Conservation (phyloP, 2,797 vertebrate genomes). For the Myotis findleyi region DNA sequence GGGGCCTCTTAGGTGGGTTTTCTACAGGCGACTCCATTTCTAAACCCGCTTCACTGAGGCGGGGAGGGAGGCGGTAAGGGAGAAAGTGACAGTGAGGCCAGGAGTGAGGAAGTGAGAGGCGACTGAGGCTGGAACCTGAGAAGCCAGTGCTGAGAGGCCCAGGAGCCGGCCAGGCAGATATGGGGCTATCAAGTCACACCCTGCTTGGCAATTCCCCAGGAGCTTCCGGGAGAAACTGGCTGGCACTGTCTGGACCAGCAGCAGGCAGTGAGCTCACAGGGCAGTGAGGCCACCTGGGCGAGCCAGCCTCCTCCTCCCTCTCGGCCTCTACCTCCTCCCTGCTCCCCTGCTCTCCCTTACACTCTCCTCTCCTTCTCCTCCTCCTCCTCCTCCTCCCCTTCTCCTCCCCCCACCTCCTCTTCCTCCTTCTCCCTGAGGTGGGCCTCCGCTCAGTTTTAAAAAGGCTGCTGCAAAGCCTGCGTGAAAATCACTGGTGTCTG, state of each 20-base stretch:
- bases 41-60: not conserved
- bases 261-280: not conserved
- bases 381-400: accelerated
- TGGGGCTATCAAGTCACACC: not conserved
- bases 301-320: not conserved
- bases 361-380: not conserved
- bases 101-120: not conserved
- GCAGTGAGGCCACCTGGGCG: not conserved
- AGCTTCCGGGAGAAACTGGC: not conserved
- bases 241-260: not conserved
- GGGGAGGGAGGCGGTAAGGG: not conserved
- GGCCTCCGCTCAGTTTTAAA: not conserved
- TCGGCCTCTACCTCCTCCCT: not conserved
- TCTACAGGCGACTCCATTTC: not conserved
- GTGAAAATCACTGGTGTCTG: not conserved
- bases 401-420: accelerated
- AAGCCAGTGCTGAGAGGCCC: not conserved
- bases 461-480: not conserved
- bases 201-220: not conserved
- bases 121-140: not conserved
- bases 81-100: not conserved
- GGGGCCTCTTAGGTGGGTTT: not conserved
- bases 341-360: too few species aligned
- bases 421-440: not conserved
- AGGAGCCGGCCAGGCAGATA: not conserved